Percentiles rank a stretch among this genome's conserved stretches.
These are phyloP conservation scores for Diplodus sargus DNA, from an alignment of 2,797 vertebrate genomes.

Conservation along the genomic window DNA sequence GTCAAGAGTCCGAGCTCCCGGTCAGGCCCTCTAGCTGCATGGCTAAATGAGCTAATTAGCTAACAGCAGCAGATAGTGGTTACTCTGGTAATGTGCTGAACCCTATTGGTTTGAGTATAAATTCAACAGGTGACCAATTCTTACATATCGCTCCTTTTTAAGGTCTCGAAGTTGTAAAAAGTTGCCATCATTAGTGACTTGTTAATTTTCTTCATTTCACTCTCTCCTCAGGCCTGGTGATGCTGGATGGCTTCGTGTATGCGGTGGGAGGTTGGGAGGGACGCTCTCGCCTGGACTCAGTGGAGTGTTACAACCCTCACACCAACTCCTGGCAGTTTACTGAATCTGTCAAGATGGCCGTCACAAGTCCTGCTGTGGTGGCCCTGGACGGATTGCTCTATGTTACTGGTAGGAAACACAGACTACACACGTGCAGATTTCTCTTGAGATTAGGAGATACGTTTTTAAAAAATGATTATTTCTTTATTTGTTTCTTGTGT, in stretches of 20 bases:
- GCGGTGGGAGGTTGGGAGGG: constrained; percentile 89
- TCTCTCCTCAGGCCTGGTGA: constrained; percentile 78
- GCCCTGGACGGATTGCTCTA: constrained; percentile 87
- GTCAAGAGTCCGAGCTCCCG: too few species aligned
- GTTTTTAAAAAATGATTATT: not conserved
- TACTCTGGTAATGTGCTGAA: too few species aligned
- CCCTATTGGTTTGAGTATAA: too few species aligned
- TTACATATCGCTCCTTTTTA: too few species aligned
- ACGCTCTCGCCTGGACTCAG: constrained; percentile 84
- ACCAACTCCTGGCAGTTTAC: constrained; percentile 87
- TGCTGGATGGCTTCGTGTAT: constrained; percentile 89
- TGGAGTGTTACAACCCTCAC: constrained; percentile 88
- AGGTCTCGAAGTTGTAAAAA: too few species aligned
- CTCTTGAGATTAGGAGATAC: not conserved
- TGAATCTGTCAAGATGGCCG: constrained; percentile 86
- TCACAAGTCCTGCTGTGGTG: constrained; percentile 88
- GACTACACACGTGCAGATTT: not conserved
- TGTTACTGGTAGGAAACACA: constrained; percentile 81
- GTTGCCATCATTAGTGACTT: too few species aligned
- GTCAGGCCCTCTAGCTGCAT: too few species aligned
- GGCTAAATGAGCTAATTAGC: too few species aligned
- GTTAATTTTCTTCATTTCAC: not conserved
- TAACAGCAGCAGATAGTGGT: too few species aligned
- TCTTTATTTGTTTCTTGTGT: not conserved
- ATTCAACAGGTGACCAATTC: too few species aligned